Evolutionary conservation across 92 coral and sea anemone genomes (phyloP).

Genomic region (Meandrina meandrites): DNA sequence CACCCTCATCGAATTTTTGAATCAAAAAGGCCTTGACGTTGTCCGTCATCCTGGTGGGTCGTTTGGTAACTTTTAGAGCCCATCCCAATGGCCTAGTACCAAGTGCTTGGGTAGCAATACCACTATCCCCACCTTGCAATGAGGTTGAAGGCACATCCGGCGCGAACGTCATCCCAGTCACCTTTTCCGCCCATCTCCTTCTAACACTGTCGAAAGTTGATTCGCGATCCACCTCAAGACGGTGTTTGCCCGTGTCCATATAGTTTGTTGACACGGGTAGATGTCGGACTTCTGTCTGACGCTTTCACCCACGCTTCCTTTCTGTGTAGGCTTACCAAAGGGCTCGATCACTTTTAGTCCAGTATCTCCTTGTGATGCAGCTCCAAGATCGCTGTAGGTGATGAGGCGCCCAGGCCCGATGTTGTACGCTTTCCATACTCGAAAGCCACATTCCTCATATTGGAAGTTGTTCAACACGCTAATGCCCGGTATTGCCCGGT

Average conservation of each 20-base stretch:
- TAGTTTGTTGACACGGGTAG: constrained; percentile 24
- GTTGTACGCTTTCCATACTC: constrained; percentile 40
- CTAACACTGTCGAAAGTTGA: constrained; percentile 40
- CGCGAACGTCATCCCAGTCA: constrained; percentile 38
- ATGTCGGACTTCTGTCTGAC: constrained; percentile 18
- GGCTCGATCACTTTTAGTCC: constrained; percentile 34
- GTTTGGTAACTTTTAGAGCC: constrained; percentile 42
- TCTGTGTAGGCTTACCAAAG: constrained; percentile 1
- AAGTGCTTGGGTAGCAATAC: background rate
- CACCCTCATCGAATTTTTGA: constrained; percentile 32
- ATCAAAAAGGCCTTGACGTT: constrained; percentile 34
- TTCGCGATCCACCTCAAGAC: constrained; percentile 31
- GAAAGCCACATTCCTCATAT: constrained; percentile 47
- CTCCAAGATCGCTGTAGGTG: constrained; percentile 28
- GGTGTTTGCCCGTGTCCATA: constrained; percentile 29
- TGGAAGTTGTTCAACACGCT: constrained; percentile 48
- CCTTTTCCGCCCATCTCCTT: constrained; percentile 38
- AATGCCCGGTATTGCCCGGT: constrained; percentile 54
- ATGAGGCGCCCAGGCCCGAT: constrained; percentile 57
- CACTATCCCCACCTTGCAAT: constrained; percentile 12
- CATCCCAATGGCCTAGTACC: constrained; percentile 21
- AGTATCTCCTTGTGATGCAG: constrained; percentile 38
- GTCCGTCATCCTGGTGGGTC: constrained; percentile 36
- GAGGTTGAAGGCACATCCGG: background rate
- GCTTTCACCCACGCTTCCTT: background rate